A percentile compares a stretch with the other conserved stretches of the same genome.
Conservation (phyloP, 2,888 invertebrate species). For the Antitype chi region DNA sequence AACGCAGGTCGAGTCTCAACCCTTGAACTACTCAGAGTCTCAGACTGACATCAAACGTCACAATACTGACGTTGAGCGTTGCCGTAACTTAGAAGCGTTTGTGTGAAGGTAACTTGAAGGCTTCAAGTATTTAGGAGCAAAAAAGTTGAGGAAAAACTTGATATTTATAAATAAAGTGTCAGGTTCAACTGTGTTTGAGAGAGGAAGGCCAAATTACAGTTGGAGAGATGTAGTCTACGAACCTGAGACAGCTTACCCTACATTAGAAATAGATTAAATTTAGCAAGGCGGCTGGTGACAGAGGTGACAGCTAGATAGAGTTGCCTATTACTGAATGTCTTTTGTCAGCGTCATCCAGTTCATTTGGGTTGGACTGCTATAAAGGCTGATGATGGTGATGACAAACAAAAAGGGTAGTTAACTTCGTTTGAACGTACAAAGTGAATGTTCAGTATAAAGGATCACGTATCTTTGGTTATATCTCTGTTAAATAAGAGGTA, state of each 20-base stretch:
- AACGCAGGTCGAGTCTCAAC: constrained; percentile 66
- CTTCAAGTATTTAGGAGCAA: constrained; percentile 42
- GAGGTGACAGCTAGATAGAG: not conserved
- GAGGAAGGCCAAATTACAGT: not conserved
- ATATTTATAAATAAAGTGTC: not conserved
- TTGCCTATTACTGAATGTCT: not conserved
- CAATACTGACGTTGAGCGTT: constrained; percentile 61
- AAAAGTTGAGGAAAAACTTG: constrained; percentile 26
- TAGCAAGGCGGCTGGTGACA: not conserved
- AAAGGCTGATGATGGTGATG: no score
- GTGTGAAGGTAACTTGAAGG: constrained; percentile 42
- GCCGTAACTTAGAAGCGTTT: constrained; percentile 61
- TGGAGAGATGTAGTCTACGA: not conserved
- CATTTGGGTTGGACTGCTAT: no score
- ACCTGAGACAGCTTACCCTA: no score
- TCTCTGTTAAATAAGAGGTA: constrained; percentile 26
- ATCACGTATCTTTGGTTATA: constrained; percentile 36
- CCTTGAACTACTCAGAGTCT: constrained; percentile 59
- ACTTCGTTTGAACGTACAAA: not conserved
- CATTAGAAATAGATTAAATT: not conserved
- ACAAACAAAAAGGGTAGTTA: not conserved
- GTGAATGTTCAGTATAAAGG: constrained; percentile 8
- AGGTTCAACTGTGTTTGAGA: not conserved
- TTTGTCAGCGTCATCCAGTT: no score
- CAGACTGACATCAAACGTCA: constrained; percentile 64